Evolutionary conservation across 2,888 invertebrate species (phyloP), one percentile per base, ranked within the genome.

Genomic region (Euproctis similis): DNA sequence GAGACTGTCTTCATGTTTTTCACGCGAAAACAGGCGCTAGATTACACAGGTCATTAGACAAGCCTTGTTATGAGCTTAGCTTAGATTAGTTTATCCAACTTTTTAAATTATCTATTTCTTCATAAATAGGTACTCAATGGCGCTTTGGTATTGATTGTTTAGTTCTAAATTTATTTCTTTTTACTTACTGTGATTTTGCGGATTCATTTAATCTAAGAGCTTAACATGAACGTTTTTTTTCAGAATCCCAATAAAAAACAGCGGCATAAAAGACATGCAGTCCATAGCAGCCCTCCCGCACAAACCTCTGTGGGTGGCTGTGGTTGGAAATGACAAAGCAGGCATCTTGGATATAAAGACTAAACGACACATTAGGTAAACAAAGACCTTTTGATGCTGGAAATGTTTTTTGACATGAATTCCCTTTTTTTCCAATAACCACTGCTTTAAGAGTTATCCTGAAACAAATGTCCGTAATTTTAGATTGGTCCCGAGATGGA

Each of bases 321-420:
- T 97, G 0, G 91, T 97, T 2, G 94, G 96, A 28, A 90, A 90
- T 5, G 97, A 97, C 53, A 97, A 96, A 67, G 94, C 94, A 7
- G 94, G 92, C 38, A 91, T 98, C 20, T 81, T 97, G 49, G 97
- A 98, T 58, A 92, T 97, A 36, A 93, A 92, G 59, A 92, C 90
- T 9, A 97, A 96, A 56, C 92, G 93, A 53, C 90, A 95, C 39
- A 81, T 97, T n/a, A 87, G 96, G 85, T 82, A 24, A 13, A 14
- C 14, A 14, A 14, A 14, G 6, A 6, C 14, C n/a, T n/a, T n/a
- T n/a, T 14, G 14, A 14, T 14, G 14, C 14, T 14, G 6, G 6
- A 14, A 14, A 14, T 14, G 6, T 4, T 4, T 6, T 14, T 14
- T 14, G 4, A 14, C 14, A 4, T 14, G 14, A 14, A 1, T 21